Percentiles rank a stretch among this genome's conserved stretches.
Evolutionary conservation across 35 echinoderm and acorn worm genomes (phyloP).

Genomic region (Anneissia japonica): DNA sequence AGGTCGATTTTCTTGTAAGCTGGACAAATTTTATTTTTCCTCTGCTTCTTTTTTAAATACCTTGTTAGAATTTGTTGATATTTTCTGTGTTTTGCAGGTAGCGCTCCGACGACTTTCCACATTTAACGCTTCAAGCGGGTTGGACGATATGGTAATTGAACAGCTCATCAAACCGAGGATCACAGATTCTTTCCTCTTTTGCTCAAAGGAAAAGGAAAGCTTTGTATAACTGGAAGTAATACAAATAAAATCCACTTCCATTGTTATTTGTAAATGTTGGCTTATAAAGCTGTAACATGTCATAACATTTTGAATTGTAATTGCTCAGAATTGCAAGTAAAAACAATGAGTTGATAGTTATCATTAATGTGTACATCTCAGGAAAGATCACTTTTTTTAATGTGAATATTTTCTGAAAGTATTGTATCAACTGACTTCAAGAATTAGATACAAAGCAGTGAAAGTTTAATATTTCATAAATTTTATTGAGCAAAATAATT

Average conservation of each 20-base stretch:
- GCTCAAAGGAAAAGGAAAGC: slow-evolving; percentile 38
- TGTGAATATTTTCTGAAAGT: neutral
- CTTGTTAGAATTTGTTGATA: neutral
- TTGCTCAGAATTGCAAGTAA: neutral
- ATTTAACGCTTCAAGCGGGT: slow-evolving; percentile 10
- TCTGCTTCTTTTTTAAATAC: neutral
- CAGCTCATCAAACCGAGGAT: slow-evolving; percentile 54
- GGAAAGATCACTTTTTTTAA: neutral
- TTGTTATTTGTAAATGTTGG: no score
- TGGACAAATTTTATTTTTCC: neutral
- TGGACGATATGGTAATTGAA: slow-evolving; percentile 19
- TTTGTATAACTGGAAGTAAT: slow-evolving; percentile 73
- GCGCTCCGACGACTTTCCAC: slow-evolving; percentile 48
- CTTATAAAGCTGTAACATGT: neutral
- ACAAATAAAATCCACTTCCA: no score
- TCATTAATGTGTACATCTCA: neutral
- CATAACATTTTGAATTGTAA: neutral
- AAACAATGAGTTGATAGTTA: neutral
- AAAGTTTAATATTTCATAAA: no score
- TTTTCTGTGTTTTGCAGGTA: slow-evolving; percentile 29
- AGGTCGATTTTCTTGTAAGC: neutral
- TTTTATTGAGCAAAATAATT: no score
- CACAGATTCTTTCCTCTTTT: slow-evolving; percentile 50
- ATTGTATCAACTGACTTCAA: no score
- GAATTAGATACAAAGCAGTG: no score